A percentile compares a stretch with the other conserved stretches of the same genome.
Conservation (phyloP, 2,888 invertebrate genomes). For the Hyles lineata region DNA sequence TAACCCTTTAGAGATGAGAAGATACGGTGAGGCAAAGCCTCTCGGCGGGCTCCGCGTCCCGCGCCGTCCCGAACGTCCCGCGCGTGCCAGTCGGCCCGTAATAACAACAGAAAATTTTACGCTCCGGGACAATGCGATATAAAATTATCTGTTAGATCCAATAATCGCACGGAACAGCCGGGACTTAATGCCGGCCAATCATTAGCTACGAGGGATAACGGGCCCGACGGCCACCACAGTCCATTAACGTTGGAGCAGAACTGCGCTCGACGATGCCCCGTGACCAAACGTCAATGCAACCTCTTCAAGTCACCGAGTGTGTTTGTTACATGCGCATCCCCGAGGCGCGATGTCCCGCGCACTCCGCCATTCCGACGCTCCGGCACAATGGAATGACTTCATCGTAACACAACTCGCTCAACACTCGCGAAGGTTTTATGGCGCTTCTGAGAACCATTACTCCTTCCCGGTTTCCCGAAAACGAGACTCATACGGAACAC, state of each 20-base stretch:
- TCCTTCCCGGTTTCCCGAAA: slow-evolving; percentile 8
- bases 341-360: slow-evolving; percentile 60
- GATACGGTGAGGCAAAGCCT: slow-evolving; percentile 52
- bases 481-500: background rate
- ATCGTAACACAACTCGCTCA: slow-evolving; percentile 71
- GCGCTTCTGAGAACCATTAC: slow-evolving; percentile 58
- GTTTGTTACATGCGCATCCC: slow-evolving; percentile 66
- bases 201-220: slow-evolving; percentile 85
- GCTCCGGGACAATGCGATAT: slow-evolving; percentile 85
- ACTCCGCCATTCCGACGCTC: slow-evolving; percentile 44
- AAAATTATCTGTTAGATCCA: slow-evolving; percentile 85
- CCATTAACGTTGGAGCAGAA: slow-evolving; percentile 67
- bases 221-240: slow-evolving; percentile 75
- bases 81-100: slow-evolving; percentile 68
- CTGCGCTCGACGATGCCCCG: slow-evolving; percentile 69
- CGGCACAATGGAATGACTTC: slow-evolving; percentile 79
- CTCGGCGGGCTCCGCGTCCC: slow-evolving; percentile 50
- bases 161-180: slow-evolving; percentile 83
- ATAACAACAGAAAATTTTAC: slow-evolving; percentile 84
- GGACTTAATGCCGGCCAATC: slow-evolving; percentile 84
- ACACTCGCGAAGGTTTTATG: slow-evolving; percentile 63
- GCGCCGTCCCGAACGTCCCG: slow-evolving; percentile 27
- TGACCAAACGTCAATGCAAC: slow-evolving; percentile 84
- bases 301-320: slow-evolving; percentile 46
- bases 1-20: slow-evolving; percentile 61